These are phyloP conservation scores for Brachionus rotundiformis DNA, from an alignment of 1,140 invertebrate genomes.

Conservation along the genomic window DNA sequence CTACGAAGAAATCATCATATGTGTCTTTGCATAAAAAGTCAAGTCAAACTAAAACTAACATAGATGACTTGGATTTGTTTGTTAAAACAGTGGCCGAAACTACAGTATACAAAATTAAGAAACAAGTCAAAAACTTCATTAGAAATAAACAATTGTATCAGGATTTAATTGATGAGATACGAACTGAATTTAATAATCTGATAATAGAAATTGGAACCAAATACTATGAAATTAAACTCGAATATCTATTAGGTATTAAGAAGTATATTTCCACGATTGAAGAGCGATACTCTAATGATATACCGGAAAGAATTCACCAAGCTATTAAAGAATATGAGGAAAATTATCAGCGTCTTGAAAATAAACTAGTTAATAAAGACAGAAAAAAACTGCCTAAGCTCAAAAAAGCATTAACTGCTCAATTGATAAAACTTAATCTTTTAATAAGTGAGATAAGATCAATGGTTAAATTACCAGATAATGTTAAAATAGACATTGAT, in stretches of 20 bases:
- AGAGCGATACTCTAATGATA: background rate
- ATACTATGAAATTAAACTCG: background rate
- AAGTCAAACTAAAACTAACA: background rate
- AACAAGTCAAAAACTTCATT: background rate
- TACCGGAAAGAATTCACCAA: background rate
- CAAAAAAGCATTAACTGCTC: background rate
- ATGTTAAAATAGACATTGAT: background rate
- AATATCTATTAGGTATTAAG: background rate
- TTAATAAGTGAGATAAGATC: background rate
- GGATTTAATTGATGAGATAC: background rate
- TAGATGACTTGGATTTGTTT: background rate
- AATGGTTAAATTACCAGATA: background rate
- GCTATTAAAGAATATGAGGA: background rate
- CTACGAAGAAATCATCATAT: slow-evolving; percentile 16
- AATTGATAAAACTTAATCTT: background rate
- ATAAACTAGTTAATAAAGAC: background rate
- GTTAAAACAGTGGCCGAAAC: background rate
- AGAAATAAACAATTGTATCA: slow-evolving; percentile 4
- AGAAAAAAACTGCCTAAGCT: background rate
- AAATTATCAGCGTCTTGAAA: background rate
- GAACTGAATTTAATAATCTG: background rate
- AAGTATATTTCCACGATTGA: background rate
- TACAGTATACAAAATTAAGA: background rate
- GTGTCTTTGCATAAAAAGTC: background rate
- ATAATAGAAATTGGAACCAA: background rate